phyloP scores from a whole-genome alignment of 2,797 vertebrate species.

The Coracias cyanogaster region DNA sequence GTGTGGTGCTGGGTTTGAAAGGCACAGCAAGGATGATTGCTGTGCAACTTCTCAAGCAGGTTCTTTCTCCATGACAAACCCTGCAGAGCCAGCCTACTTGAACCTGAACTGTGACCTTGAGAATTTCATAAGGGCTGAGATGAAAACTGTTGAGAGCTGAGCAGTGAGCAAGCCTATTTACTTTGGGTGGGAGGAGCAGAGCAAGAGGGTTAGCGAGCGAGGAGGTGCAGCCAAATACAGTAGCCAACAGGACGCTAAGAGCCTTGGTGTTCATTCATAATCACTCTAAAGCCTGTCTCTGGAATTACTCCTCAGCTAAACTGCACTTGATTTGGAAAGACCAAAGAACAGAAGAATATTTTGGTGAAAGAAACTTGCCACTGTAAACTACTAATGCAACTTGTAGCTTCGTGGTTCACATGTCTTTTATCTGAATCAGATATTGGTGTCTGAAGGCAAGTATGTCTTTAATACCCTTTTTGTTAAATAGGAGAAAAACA shows the following conservation, averaged over 20 bases:
- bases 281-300: neutral
- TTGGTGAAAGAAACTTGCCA: neutral
- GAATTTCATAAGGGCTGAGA: neutral
- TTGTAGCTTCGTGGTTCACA: neutral
- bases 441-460: slow-evolving; percentile 64
- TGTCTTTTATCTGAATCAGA: neutral
- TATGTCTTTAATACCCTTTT: slow-evolving; percentile 20
- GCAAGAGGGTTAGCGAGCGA: neutral
- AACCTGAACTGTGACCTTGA: slow-evolving; percentile 17
- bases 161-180: slow-evolving; percentile 31
- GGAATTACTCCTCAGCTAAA: neutral
- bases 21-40: neutral
- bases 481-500: neutral
- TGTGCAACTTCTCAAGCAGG: neutral
- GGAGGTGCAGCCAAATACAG: neutral
- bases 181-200: slow-evolving; percentile 37
- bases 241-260: neutral
- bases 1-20: neutral
- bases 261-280: slow-evolving; percentile 14
- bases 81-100: neutral
- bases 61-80: neutral
- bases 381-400: neutral
- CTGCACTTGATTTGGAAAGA: neutral
- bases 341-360: neutral
- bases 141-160: slow-evolving; percentile 49